phyloP scores from a whole-genome alignment of 1,140 invertebrate genomes.

The Holotrichia oblita region DNA sequence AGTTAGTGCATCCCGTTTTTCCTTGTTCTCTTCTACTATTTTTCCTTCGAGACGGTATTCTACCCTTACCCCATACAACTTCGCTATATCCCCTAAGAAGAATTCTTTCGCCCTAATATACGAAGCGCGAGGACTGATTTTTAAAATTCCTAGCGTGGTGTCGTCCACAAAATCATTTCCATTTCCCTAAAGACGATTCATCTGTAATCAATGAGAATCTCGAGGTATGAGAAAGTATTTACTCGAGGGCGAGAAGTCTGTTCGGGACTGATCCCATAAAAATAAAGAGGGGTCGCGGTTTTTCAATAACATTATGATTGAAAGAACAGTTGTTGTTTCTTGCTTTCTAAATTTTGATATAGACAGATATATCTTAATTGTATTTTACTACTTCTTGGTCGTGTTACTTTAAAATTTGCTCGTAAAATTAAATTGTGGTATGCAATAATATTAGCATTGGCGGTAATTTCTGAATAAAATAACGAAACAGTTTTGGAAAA shows the following conservation, averaged over 20 bases:
- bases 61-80: not conserved
- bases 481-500: too few relatives aligned
- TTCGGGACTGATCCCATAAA: conserved; percentile 38
- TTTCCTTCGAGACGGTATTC: not conserved
- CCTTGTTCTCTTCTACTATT: not conserved
- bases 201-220: conserved; percentile 56
- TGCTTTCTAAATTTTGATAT: not conserved
- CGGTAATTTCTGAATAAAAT: too few relatives aligned
- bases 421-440: too few relatives aligned
- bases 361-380: too few relatives aligned
- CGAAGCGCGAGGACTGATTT: conserved; percentile 52
- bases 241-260: not conserved
- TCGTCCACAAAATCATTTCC: conserved; percentile 52
- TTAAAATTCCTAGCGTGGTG: conserved; percentile 53
- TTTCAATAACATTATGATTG: conserved; percentile 29
- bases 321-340: conserved; percentile 22
- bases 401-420: too few relatives aligned
- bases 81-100: not conserved
- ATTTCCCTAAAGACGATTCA: conserved; percentile 52
- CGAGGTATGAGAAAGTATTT: conserved; percentile 26
- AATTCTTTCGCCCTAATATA: not conserved
- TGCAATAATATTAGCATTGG: too few relatives aligned
- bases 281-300: conserved; percentile 38
- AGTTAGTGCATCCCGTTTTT: conserved; percentile 56
- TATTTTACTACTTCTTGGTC: too few relatives aligned